Evolutionary conservation across 2,888 invertebrate genomes (phyloP).

Genomic region (Podabrus alpinus): DNA sequence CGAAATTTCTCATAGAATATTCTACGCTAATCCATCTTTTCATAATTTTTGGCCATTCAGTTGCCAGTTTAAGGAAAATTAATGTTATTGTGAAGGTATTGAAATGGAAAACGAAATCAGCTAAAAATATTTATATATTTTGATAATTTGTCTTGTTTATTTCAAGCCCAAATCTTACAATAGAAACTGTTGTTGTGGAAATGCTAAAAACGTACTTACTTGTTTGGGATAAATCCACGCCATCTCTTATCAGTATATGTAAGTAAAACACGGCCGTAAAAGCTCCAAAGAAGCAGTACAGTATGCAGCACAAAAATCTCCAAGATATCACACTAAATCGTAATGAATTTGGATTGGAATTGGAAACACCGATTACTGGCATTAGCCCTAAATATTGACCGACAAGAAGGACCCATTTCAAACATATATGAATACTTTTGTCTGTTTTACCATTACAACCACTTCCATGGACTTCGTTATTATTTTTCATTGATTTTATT

Average conservation of each 20-base stretch:
- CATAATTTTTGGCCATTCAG: constrained; percentile 55
- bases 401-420: constrained; percentile 25
- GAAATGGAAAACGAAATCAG: constrained; percentile 5
- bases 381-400: constrained; percentile 33
- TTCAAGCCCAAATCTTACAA: too few relatives aligned
- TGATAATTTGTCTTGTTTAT: too few relatives aligned
- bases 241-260: background rate
- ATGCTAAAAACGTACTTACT: constrained; percentile 1
- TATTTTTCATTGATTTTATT: background rate
- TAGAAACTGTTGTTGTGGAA: too few relatives aligned
- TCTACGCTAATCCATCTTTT: constrained; percentile 53
- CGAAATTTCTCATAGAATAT: constrained; percentile 45
- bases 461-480: background rate
- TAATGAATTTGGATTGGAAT: constrained; percentile 5
- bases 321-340: constrained; percentile 27
- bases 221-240: background rate
- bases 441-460: background rate
- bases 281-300: background rate
- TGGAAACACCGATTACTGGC: constrained; percentile 25
- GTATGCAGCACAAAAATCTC: constrained; percentile 11
- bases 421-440: constrained; percentile 8
- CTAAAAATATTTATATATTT: constrained; percentile 1
- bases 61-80: constrained; percentile 58
- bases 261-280: constrained; percentile 1
- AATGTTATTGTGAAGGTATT: constrained; percentile 2